Evolutionary conservation across 1,140 invertebrate genomes (phyloP).

Genomic region (Heterodera carotae): DNA sequence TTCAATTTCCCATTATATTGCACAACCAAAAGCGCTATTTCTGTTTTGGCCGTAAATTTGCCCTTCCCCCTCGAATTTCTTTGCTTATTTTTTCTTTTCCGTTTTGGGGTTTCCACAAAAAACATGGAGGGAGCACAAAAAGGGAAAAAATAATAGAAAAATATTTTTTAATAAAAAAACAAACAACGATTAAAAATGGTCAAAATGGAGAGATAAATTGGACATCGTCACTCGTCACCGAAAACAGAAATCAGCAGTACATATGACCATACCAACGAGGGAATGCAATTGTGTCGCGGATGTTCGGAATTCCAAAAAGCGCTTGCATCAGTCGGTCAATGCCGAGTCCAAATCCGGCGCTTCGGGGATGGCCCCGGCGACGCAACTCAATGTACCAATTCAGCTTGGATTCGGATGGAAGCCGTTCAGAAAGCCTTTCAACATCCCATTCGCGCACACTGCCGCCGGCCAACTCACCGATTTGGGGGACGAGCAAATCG

Average conservation of each 20-base stretch:
- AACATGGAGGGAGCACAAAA: too few relatives aligned
- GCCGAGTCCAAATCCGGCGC: slow-evolving; percentile 90
- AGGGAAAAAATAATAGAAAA: too few relatives aligned
- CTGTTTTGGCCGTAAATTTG: neutral
- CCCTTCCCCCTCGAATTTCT: too few relatives aligned
- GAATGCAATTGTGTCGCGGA: slow-evolving; percentile 91
- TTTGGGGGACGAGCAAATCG: slow-evolving; percentile 81
- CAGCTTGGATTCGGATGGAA: slow-evolving; percentile 24
- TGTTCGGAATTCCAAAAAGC: slow-evolving; percentile 79
- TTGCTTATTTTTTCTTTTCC: neutral
- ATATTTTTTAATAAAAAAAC: too few relatives aligned
- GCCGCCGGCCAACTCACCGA: slow-evolving; percentile 90
- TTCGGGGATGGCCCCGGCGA: slow-evolving; percentile 82
- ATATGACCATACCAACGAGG: slow-evolving; percentile 83
- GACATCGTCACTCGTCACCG: too few relatives aligned
- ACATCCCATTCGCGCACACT: slow-evolving; percentile 82
- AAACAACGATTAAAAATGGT: too few relatives aligned
- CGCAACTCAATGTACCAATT: slow-evolving; percentile 83
- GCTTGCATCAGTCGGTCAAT: slow-evolving; percentile 87
- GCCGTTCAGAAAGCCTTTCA: slow-evolving; percentile 68
- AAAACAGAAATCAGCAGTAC: neutral
- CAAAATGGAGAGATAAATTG: too few relatives aligned
- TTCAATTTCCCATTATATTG: neutral
- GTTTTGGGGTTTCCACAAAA: too few relatives aligned
- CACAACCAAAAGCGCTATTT: neutral